Evolutionary conservation across 2,888 invertebrate species (phyloP).

Genomic region (Platycheirus rosarum): DNA sequence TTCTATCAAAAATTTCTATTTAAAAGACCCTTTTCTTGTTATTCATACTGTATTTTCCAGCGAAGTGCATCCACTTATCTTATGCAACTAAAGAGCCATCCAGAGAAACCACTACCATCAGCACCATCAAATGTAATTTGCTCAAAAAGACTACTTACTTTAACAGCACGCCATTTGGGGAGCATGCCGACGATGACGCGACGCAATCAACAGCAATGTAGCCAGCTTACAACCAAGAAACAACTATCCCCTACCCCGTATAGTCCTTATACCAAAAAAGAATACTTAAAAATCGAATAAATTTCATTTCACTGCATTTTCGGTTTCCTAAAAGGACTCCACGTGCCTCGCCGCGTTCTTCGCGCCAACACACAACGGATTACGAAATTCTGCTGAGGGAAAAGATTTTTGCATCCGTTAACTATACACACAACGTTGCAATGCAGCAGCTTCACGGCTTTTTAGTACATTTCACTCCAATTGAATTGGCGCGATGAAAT

Average conservation of each 20-base stretch:
- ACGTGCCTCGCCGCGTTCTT: constrained; percentile 10
- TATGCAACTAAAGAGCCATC: constrained; percentile 34
- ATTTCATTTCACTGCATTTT: constrained; percentile 66
- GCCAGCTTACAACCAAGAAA: constrained; percentile 47
- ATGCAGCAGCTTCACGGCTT: constrained; percentile 59
- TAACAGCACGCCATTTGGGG: constrained; percentile 54
- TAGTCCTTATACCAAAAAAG: constrained; percentile 27
- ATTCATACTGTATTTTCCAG: constrained; percentile 19
- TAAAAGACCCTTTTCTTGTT: constrained; percentile 4
- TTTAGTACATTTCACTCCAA: constrained; percentile 71
- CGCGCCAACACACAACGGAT: constrained; percentile 19
- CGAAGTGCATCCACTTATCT: constrained; percentile 10
- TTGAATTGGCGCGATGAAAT: constrained; percentile 72
- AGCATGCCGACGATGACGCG: background rate
- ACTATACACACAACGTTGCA: constrained; percentile 5
- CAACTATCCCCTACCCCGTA: constrained; percentile 28
- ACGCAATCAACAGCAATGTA: constrained; percentile 29
- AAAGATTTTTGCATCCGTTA: constrained; percentile 55
- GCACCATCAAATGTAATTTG: constrained; percentile 64
- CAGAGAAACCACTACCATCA: constrained; percentile 41
- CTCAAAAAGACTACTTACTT: constrained; percentile 56
- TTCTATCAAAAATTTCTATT: no score
- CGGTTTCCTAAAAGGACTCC: constrained; percentile 35
- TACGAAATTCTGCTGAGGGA: constrained; percentile 56
- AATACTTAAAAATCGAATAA: constrained; percentile 73